phyloP scores from a whole-genome alignment of 2,797 vertebrate species.

The Pseudomugil gertrudae region DNA sequence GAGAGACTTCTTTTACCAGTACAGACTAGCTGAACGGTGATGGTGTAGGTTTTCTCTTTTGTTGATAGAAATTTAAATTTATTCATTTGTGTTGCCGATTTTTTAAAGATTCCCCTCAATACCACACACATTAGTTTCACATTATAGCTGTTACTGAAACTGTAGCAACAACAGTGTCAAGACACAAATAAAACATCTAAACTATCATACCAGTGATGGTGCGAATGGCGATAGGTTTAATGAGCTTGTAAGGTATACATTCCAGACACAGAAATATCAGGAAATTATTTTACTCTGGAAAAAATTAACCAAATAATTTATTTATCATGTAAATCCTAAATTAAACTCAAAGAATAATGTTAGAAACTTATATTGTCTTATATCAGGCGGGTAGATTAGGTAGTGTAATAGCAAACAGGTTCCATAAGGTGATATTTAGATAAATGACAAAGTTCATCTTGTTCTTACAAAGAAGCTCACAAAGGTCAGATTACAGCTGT shows the following conservation, averaged over 20 bases:
- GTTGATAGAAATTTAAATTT: neutral
- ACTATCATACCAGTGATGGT: slow-evolving; percentile 14
- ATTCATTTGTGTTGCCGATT: neutral
- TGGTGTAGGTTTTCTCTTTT: neutral
- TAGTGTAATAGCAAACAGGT: slow-evolving; percentile 14
- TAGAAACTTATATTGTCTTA: slow-evolving; percentile 10
- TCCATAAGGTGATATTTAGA: slow-evolving; percentile 32
- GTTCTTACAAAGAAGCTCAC: slow-evolving; percentile 18
- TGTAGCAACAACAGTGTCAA: slow-evolving; percentile 3
- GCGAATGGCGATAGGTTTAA: slow-evolving; percentile 9
- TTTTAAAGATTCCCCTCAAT: too few relatives aligned
- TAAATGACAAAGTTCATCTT: slow-evolving; percentile 20
- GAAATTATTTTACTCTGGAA: slow-evolving; percentile 2
- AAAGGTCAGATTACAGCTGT: slow-evolving; percentile 2
- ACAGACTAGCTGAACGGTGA: neutral
- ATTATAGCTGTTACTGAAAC: neutral
- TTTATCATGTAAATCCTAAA: slow-evolving; percentile 13
- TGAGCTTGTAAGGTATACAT: neutral
- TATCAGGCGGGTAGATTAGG: slow-evolving; percentile 15
- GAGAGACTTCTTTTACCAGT: neutral
- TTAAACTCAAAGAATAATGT: slow-evolving; percentile 20
- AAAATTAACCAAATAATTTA: slow-evolving; percentile 3
- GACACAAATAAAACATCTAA: slow-evolving; percentile 6
- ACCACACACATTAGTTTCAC: neutral
- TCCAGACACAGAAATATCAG: slow-evolving; percentile 6